Evolutionary conservation across 1,140 invertebrate species (phyloP), one percentile per base, ranked within the genome.

Genomic region (Forficula auricularia): DNA sequence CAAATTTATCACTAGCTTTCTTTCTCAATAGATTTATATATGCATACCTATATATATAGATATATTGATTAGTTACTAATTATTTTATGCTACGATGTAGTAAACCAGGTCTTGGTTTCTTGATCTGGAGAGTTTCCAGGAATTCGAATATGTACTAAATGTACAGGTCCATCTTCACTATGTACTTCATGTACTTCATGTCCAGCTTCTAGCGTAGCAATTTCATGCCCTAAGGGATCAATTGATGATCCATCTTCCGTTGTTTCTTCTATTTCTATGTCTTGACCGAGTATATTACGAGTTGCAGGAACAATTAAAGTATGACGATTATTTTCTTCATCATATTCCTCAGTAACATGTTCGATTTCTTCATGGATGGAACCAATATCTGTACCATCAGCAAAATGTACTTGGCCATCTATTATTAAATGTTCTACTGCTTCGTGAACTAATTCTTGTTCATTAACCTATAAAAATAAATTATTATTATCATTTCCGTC

Each of bases 371-470:
- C 27, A 14, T 47, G 45, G 16, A 47, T 18, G 15, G 16, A 32
- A 3, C 34, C 22, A 19, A 47, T 19, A 13, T 43, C 41, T 15
- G 12, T 43, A 10, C 27, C 34, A 19, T 43, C 40, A 18, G 36
- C 38, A 27, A 47, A 47, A 22, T 47, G 41, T 54, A 68, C 65
- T 54, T 66, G 60, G 45, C 61, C 61, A 52, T 72, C 63, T 19
- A 70, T 68, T 13, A 70, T 66, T 6, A 72, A 60, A 53, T 68
- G 65, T 45, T 67, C 60, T 6, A 64, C 64, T 51, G 59, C 61
- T 37, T 62, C 59, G 14, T 54, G 52, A 1, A 47, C 50, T 2
- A 60, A 54, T n/a, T 51, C 48, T 19, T 56, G 52, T 22, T 61
- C 61, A 8, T 60, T 48, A 6, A 56, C 4, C 22, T 27, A 27